These are phyloP conservation scores for Spinus olivaceus DNA, from an alignment of 2,797 vertebrate species.

Conservation along the genomic window DNA sequence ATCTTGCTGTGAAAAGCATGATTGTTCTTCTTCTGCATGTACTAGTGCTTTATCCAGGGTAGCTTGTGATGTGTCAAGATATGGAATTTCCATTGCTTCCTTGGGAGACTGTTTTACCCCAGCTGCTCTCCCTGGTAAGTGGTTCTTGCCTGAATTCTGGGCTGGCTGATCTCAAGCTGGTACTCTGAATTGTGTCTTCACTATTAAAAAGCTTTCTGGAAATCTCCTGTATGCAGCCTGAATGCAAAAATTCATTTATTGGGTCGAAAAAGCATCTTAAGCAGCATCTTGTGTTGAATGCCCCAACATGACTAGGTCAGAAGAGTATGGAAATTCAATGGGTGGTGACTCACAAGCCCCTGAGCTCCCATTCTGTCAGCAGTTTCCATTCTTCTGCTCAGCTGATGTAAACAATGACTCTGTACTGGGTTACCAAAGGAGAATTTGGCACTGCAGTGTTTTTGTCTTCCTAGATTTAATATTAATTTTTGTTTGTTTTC, in stretches of 20 bases:
- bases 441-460: neutral
- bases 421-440: neutral
- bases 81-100: neutral
- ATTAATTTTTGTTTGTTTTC: neutral
- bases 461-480: neutral
- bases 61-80: neutral
- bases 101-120: neutral
- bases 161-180: neutral
- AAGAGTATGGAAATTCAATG: slow-evolving; percentile 21
- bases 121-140: neutral
- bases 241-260: neutral
- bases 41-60: neutral
- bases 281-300: slow-evolving; percentile 1
- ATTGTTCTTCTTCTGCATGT: neutral
- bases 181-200: neutral
- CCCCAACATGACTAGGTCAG: neutral
- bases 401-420: slow-evolving; percentile 29
- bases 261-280: neutral
- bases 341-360: slow-evolving; percentile 26
- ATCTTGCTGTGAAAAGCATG: neutral
- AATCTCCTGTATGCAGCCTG: neutral
- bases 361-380: slow-evolving; percentile 56
- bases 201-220: neutral
- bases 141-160: neutral
- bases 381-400: slow-evolving; percentile 40